Percentiles rank a stretch among this genome's conserved stretches.
Conservation (phyloP, 1,140 invertebrate genomes). For the Drusus annulatus region DNA sequence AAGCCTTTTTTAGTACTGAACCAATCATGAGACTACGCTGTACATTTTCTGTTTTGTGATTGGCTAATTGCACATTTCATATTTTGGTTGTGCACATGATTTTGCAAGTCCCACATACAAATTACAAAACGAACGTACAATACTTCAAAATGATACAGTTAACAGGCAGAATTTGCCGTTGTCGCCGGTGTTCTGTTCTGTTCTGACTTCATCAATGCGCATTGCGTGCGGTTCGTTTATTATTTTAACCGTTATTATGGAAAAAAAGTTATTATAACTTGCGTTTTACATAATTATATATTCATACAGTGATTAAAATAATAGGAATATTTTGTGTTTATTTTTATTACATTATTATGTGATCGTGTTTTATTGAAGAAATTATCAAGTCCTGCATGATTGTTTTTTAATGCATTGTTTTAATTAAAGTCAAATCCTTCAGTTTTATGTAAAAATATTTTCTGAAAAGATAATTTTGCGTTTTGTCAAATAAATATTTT, state of each 20-base stretch:
- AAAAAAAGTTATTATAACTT: slow-evolving; percentile 13
- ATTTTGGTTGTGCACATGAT: not conserved
- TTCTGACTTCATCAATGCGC: not conserved
- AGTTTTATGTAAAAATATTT: not conserved
- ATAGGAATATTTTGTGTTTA: not conserved
- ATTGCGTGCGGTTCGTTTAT: not conserved
- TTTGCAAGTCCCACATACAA: not conserved
- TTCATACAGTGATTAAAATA: too few species aligned
- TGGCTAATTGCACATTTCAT: not conserved
- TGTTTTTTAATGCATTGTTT: slow-evolving; percentile 1
- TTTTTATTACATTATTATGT: too few species aligned
- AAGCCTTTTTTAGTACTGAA: not conserved
- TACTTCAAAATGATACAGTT: not conserved
- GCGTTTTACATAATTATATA: not conserved
- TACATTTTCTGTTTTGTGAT: not conserved
- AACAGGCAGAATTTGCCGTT: not conserved
- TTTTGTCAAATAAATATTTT: not conserved
- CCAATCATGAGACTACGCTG: not conserved
- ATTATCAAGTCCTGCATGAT: not conserved
- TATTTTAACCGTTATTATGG: slow-evolving; percentile 17
- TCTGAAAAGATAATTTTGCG: not conserved
- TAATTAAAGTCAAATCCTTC: not conserved
- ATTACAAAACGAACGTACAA: not conserved
- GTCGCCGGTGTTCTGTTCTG: not conserved
- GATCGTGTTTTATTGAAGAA: not conserved